Conservation (phyloP, 2,888 invertebrate species). For the Eupithecia inturbata region DNA sequence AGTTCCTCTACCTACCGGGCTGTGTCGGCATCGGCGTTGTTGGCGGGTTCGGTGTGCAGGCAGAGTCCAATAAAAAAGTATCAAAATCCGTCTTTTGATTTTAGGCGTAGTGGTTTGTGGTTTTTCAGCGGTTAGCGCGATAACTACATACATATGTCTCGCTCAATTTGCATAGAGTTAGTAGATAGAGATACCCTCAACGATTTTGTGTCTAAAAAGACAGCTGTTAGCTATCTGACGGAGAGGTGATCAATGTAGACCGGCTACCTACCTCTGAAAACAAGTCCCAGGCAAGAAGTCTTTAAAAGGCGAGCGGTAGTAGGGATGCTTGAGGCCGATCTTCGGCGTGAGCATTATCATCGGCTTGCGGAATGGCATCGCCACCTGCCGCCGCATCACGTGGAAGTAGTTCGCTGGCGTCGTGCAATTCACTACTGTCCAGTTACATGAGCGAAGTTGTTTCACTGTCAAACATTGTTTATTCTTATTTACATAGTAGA, state of each 20-base stretch:
- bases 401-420: slow-evolving; percentile 92
- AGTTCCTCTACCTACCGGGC: too few species aligned
- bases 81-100: too few species aligned
- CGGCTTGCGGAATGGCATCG: slow-evolving; percentile 91
- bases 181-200: too few species aligned
- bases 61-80: too few species aligned
- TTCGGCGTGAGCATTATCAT: slow-evolving; percentile 91
- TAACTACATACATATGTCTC: too few species aligned
- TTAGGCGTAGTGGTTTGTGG: too few species aligned
- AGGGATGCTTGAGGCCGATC: slow-evolving; percentile 89
- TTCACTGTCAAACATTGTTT: slow-evolving; percentile 73
- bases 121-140: too few species aligned
- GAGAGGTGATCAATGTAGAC: not conserved
- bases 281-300: slow-evolving; percentile 85
- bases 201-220: too few species aligned
- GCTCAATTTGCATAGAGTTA: too few species aligned
- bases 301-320: slow-evolving; percentile 87
- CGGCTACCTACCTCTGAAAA: slow-evolving; percentile 73
- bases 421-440: slow-evolving; percentile 88
- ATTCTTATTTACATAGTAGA: not conserved
- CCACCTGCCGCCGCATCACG: slow-evolving; percentile 89
- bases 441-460: slow-evolving; percentile 89
- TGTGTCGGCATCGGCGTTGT: too few species aligned
- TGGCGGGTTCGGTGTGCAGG: too few species aligned
- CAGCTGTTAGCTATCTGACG: too few species aligned